These are phyloP conservation scores for Tympanuchus pallidicinctus DNA, from an alignment of 2,113 vertebrate genomes.

Conservation along the genomic window DNA sequence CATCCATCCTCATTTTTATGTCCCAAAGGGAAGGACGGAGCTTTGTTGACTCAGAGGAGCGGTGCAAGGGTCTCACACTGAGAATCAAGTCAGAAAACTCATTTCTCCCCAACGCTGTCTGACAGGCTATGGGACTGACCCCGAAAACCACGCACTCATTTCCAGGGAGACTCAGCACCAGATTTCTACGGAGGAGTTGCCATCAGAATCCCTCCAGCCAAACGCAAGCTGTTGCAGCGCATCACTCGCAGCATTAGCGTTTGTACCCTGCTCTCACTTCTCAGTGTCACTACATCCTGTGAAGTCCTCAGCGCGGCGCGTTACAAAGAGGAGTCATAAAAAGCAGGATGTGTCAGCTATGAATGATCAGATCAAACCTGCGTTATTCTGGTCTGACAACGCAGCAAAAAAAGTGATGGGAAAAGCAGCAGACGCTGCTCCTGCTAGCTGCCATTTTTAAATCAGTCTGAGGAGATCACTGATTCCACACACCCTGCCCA, in stretches of 20 bases:
- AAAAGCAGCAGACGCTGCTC: conserved; percentile 52
- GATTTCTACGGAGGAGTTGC: conserved; percentile 29
- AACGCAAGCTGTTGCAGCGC: not conserved
- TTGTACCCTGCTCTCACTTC: not conserved
- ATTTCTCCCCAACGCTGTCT: not conserved
- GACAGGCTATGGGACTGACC: not conserved
- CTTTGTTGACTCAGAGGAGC: conserved; percentile 24
- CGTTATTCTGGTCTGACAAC: conserved; percentile 36
- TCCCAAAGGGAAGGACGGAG: conserved; percentile 10
- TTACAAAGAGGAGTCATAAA: conserved; percentile 38
- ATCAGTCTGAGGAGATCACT: conserved; percentile 49
- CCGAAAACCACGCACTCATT: conserved; percentile 27
- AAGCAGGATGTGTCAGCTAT: conserved; percentile 51
- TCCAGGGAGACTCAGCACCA: conserved; percentile 32
- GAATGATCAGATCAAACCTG: conserved; percentile 62
- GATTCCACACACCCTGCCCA: conserved; percentile 34
- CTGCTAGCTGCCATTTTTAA: conserved; percentile 59
- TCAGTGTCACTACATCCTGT: conserved; percentile 27
- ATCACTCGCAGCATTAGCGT: conserved; percentile 18
- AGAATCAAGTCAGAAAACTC: not conserved
- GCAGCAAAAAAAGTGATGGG: conserved; percentile 30
- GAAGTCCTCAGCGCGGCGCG: conserved; percentile 13
- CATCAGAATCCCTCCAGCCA: not conserved
- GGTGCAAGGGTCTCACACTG: not conserved
- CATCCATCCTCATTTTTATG: not conserved